These are phyloP conservation scores for human DNA, from an alignment of 2,113 vertebrate species.

Conservation along the genomic window DNA sequence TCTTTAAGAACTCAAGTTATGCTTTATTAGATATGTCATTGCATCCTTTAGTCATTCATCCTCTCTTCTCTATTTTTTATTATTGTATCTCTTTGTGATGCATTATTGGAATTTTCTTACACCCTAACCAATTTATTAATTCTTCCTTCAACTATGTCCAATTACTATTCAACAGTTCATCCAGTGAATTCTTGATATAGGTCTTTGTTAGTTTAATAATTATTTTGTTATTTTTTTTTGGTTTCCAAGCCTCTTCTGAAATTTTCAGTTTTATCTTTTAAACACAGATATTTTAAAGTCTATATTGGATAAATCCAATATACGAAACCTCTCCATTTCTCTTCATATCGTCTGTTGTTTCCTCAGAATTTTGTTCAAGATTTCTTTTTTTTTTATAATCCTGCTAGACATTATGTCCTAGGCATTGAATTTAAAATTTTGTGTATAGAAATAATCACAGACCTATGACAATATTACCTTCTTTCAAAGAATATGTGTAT, in stretches of 20 bases:
- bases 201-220: background rate
- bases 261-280: background rate
- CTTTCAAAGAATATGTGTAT: background rate
- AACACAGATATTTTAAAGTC: background rate
- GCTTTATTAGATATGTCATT: background rate
- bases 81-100: background rate
- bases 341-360: background rate
- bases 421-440: background rate
- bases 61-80: background rate
- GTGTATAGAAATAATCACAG: background rate
- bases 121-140: background rate
- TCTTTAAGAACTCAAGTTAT: background rate
- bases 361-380: background rate
- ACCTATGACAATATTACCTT: background rate
- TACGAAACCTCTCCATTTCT: background rate
- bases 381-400: conserved; percentile 13
- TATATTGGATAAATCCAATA: background rate
- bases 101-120: background rate
- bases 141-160: background rate
- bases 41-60: background rate
- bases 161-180: background rate
- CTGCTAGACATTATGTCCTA: background rate
- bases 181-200: background rate
- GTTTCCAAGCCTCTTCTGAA: background rate
- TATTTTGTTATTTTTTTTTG: background rate